phyloP scores from a whole-genome alignment of 2,113 vertebrate genomes.

The Vireo altiloquus region DNA sequence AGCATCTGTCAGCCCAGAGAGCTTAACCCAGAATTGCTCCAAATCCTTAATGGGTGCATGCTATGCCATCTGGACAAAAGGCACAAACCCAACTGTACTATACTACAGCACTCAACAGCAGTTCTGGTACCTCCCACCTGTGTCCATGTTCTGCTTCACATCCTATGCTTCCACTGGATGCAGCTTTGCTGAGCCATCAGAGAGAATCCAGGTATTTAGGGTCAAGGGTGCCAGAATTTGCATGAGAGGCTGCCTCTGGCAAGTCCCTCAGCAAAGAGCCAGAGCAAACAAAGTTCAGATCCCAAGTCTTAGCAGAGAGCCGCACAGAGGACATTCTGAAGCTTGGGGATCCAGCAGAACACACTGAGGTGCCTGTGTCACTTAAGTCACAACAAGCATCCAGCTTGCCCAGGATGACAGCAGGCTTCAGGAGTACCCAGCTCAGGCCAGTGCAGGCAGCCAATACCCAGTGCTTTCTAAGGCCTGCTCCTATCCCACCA shows the following conservation, averaged over 20 bases:
- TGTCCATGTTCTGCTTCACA: too few species aligned
- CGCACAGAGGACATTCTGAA: not conserved
- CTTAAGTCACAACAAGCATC: rapidly evolving
- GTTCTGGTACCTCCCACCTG: not conserved
- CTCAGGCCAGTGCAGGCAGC: not conserved
- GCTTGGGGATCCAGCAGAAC: not conserved
- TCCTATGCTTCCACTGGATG: not conserved
- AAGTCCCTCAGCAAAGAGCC: not conserved
- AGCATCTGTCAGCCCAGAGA: not conserved
- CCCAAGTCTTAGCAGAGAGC: not conserved
- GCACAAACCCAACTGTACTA: not conserved
- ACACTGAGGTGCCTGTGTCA: not conserved
- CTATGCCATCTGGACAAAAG: not conserved
- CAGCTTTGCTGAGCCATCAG: not conserved
- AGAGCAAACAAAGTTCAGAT: not conserved
- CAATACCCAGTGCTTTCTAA: not conserved
- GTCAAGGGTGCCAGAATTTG: not conserved
- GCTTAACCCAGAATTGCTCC: not conserved
- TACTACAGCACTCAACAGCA: not conserved
- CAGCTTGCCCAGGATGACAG: not conserved
- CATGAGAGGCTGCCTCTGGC: not conserved
- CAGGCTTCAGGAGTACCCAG: not conserved
- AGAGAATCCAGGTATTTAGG: not conserved
- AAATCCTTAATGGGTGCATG: not conserved
- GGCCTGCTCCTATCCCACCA: not conserved